Base-by-base conservation (phyloP, 2,113 vertebrate species). In the Saguinus midas region DNA sequence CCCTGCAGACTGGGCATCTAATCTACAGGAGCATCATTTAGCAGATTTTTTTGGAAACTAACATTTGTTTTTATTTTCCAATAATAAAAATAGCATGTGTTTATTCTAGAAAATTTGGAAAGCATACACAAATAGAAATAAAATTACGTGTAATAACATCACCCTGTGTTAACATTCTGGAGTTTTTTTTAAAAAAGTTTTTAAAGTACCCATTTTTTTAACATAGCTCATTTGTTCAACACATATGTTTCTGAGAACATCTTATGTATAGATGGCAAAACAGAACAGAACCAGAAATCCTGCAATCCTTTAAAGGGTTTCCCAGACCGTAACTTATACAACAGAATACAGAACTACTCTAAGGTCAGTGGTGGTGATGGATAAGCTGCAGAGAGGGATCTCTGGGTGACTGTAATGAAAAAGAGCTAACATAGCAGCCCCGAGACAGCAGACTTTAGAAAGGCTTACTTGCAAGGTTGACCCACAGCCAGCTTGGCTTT, bases 171-270 rank as follows among this genome's bases (percentile, higher is more conserved):
- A 68, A 64, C 84, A 82, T 43, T 95, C 87, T 64, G 37, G 50
- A 90, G 12, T 92, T 96, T 64, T 96, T 64, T 92, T 92, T 75
- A n/a, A n/a, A n/a, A n/a, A n/a, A 55, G 43, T 18, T 85, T 88
- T 72, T 35, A 20, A 81, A 64, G 79, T 55, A 57, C 14, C 5
- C 14, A 52, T 3, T 78, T 72, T 32, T 68, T 81, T n/a, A 35
- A 76, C 52, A 32, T 43, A 76, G 9, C 0, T 93, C 35, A 55
- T 89, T 78, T 55, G 48, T 81, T 90, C 48, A 90, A 58, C 13
- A 45, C 8, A 43, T 10, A 12, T 75, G 13, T 25, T 83, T 93
- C 87, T 90, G 57, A 87, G 50, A 76, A 70, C 7, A 72, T 88
- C 40, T 68, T 87, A 14, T 61, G 5, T 82, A 45, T 29, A 37